Evolutionary conservation across 2,113 vertebrate species (phyloP).

Genomic region (Spea multiplicata): DNA sequence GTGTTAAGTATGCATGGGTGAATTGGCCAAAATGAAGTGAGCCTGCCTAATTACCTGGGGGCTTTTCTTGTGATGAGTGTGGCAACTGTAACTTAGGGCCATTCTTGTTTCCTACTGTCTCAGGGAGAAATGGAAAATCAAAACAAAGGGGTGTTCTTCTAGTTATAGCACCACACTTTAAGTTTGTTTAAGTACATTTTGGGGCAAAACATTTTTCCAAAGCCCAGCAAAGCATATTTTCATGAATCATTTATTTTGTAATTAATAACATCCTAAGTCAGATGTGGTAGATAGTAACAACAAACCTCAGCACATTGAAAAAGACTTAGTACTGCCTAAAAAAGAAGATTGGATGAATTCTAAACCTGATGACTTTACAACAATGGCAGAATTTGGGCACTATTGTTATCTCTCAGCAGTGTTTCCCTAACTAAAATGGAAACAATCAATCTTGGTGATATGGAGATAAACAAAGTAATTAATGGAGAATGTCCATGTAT

Average conservation of each 20-base stretch:
- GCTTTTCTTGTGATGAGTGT: no score
- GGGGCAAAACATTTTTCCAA: no score
- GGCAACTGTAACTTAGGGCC: no score
- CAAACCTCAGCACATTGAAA: constrained; percentile 55
- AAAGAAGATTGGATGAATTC: constrained; percentile 58
- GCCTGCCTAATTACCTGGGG: no score
- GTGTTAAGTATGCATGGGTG: no score
- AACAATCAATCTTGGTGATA: constrained; percentile 56
- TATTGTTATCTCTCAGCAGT: constrained; percentile 47
- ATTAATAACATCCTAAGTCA: constrained; percentile 59
- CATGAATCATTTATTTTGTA: constrained; percentile 56
- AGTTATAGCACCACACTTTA: no score
- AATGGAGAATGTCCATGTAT: constrained; percentile 50
- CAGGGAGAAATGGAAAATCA: no score
- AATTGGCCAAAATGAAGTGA: no score
- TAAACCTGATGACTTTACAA: constrained; percentile 59
- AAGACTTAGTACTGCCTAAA: constrained; percentile 52
- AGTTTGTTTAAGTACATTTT: no score
- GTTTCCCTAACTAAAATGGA: constrained; percentile 48
- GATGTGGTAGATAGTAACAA: constrained; percentile 37
- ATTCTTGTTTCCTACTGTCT: no score
- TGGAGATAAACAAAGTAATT: constrained; percentile 58
- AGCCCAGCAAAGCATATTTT: constrained; percentile 19
- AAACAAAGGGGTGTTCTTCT: no score
- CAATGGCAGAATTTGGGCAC: constrained; percentile 42